Percentiles rank a stretch among this genome's conserved stretches.
These are phyloP conservation scores for Hepsetus odoe DNA, from an alignment of 2,113 vertebrate genomes.

Conservation along the genomic window DNA sequence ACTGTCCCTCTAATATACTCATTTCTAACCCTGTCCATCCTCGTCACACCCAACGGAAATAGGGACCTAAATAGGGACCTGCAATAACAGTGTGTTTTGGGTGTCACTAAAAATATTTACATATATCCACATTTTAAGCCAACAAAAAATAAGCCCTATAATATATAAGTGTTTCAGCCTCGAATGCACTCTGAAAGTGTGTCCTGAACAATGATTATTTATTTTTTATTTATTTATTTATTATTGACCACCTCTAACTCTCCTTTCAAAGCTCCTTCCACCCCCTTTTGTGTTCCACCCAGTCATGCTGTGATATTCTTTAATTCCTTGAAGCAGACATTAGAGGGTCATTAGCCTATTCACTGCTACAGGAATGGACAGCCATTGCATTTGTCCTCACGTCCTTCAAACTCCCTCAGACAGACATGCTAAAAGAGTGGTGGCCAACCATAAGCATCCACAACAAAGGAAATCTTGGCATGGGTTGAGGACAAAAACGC, in stretches of 20 bases:
- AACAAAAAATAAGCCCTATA: too few relatives aligned
- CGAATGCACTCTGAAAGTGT: too few relatives aligned
- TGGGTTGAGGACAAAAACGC: background rate
- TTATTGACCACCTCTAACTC: background rate
- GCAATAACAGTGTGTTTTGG: too few relatives aligned
- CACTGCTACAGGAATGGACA: conserved; percentile 58
- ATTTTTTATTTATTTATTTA: too few relatives aligned
- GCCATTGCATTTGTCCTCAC: conserved; percentile 63
- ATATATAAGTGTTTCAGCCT: too few relatives aligned
- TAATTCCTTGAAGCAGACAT: conserved; percentile 54
- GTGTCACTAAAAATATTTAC: too few relatives aligned
- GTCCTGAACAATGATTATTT: too few relatives aligned
- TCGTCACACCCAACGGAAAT: too few relatives aligned
- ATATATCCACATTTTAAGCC: too few relatives aligned
- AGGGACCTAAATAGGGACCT: too few relatives aligned
- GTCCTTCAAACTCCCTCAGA: conserved; percentile 51
- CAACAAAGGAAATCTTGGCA: conserved; percentile 20
- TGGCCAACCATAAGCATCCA: conserved; percentile 62
- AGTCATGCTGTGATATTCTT: conserved; percentile 55
- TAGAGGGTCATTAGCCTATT: conserved; percentile 56
- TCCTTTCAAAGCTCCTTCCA: background rate
- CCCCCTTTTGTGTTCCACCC: background rate
- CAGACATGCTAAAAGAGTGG: conserved; percentile 57
- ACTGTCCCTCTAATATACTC: too few relatives aligned
- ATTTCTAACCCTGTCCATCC: too few relatives aligned